Percentiles rank a stretch among this genome's conserved stretches.
Evolutionary conservation across 2,113 vertebrate species (phyloP).

Genomic region (Semnopithecus entellus): DNA sequence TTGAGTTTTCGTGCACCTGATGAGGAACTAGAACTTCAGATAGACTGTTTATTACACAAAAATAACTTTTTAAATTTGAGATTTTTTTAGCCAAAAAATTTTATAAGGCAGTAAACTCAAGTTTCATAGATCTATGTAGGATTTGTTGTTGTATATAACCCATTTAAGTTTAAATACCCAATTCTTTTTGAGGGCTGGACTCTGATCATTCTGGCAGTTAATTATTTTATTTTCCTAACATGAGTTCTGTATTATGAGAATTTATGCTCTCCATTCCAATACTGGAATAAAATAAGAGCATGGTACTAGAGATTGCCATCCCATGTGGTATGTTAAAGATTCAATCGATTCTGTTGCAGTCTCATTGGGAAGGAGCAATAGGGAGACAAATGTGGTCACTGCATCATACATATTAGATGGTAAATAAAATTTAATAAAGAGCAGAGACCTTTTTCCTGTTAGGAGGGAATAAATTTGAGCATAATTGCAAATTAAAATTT

Average conservation of each 20-base stretch:
- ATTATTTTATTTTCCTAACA: not conserved
- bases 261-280: not conserved
- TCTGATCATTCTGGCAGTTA: not conserved
- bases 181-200: not conserved
- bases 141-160: not conserved
- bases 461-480: slow-evolving; percentile 9
- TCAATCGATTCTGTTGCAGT: not conserved
- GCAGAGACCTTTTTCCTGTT: not conserved
- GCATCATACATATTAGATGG: not conserved
- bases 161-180: not conserved
- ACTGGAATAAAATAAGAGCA: not conserved
- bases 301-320: not conserved
- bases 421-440: slow-evolving; percentile 26
- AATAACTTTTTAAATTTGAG: not conserved
- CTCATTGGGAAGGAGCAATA: not conserved
- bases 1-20: not conserved
- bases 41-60: not conserved
- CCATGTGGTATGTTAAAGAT: not conserved
- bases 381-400: not conserved
- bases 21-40: not conserved
- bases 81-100: not conserved
- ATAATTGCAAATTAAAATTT: slow-evolving; percentile 44
- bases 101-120: not conserved
- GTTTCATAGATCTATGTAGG: not conserved
- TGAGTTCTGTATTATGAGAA: not conserved